Base-by-base conservation (phyloP, 2,797 vertebrate species). In the Carduelis carduelis region DNA sequence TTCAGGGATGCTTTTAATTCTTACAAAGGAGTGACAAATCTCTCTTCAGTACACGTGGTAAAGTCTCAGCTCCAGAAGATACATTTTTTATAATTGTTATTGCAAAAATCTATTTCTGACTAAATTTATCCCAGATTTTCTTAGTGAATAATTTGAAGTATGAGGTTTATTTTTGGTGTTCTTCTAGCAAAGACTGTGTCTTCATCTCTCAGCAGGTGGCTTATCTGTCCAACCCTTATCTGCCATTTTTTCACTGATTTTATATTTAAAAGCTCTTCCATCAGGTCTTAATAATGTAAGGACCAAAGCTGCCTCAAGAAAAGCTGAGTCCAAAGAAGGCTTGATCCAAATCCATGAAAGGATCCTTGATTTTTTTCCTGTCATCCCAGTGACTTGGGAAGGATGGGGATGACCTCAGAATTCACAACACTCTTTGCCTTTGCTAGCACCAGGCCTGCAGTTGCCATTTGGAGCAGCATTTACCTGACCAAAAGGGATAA, bases 1-100 rank as follows among this genome's bases (percentile, higher is more conserved):
- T 95, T 93, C 83, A 94, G 91, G 21, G 37, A 59, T 79, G 18
- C 13, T 88, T 96, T 95, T 81, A 79, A 77, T 37, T 95, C 86
- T 81, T 44, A 77, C 5, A 21, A 76, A 89, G 30, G 12, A 65
- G 10, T 72, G 46, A 91, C 78, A 88, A 43, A 75, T 55, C 12
- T 47, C 50, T 91, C 93, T 88, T 76, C 13, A 30, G 46, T 68
- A 44, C 13, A 76, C 22, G 49, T 11, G 11, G 41, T n/a, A 52
- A 63, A 23, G 26, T 50, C 49, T 44, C 24, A 50, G 23, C 41
- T 87, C 12, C 35, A 65, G 61, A 86, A 85, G 63, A 83, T 63
- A 60, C 3, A 41, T 80, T 63, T 83, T 80, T 83, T 64, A 43
- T 71, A 74, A 86, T 61, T 74, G 49, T 63, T 92, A 35, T 30